A percentile compares a stretch with the other conserved stretches of the same genome.
Conservation (phyloP, 1,140 invertebrate genomes). For the Nebria ingens region DNA sequence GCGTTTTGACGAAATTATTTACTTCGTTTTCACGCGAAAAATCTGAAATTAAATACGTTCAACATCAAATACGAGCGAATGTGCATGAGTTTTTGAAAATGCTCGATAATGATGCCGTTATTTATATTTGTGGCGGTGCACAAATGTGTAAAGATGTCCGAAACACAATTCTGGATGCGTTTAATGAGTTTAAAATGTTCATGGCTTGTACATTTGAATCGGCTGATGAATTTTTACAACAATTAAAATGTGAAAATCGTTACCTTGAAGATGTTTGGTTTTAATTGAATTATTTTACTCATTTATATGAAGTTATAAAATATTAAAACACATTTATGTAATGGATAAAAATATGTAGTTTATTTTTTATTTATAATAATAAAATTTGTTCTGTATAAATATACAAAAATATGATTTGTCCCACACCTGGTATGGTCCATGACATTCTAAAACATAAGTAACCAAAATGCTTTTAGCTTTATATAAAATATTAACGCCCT, state of each 20-base stretch:
- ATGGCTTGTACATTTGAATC: conserved; percentile 25
- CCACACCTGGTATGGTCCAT: neutral
- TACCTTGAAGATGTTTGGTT: conserved; percentile 47
- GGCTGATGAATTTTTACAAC: conserved; percentile 31
- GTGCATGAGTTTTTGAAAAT: conserved; percentile 43
- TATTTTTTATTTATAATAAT: neutral
- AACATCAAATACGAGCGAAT: conserved; percentile 48
- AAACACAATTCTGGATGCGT: conserved; percentile 38
- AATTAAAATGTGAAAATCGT: conserved; percentile 36
- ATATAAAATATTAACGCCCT: too few relatives aligned
- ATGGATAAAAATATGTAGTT: neutral
- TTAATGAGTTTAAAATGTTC: too few relatives aligned
- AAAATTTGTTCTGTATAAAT: conserved; percentile 7
- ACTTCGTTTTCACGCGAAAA: conserved; percentile 56
- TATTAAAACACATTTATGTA: too few relatives aligned
- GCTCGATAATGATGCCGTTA: conserved; percentile 42
- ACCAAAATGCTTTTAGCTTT: too few relatives aligned
- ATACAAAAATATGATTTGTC: conserved; percentile 1
- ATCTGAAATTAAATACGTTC: conserved; percentile 43
- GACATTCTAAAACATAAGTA: neutral
- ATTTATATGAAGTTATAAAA: too few relatives aligned
- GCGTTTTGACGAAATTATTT: conserved; percentile 43
- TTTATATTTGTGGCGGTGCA: conserved; percentile 71
- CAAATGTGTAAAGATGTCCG: conserved; percentile 60
- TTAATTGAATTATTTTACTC: conserved; percentile 28